phyloP scores from a whole-genome alignment of 2,113 vertebrate genomes.

The Vombatus ursinus region DNA sequence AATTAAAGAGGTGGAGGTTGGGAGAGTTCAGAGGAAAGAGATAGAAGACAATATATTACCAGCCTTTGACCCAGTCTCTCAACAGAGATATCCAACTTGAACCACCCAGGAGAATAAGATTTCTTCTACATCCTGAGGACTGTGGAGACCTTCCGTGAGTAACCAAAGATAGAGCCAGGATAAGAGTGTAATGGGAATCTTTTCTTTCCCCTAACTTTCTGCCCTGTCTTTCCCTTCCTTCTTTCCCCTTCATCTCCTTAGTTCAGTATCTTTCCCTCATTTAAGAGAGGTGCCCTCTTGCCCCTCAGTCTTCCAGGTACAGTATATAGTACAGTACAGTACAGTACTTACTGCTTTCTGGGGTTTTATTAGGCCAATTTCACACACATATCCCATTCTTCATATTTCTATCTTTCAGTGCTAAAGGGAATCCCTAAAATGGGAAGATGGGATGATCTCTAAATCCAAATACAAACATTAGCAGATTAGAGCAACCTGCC shows the following conservation, averaged over 20 bases:
- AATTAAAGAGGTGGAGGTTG: neutral
- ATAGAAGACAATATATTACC: neutral
- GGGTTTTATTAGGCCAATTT: neutral
- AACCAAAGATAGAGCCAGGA: neutral
- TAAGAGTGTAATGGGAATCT: rapidly evolving
- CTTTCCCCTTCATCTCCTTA: neutral
- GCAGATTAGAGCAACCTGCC: neutral
- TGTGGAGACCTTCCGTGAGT: neutral
- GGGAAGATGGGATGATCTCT: neutral
- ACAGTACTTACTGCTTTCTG: neutral
- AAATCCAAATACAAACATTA: neutral
- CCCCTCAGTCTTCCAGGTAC: neutral
- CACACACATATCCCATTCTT: neutral
- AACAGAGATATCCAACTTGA: neutral
- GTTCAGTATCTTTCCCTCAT: neutral
- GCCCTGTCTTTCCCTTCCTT: neutral
- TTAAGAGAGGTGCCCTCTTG: neutral
- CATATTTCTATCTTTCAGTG: neutral
- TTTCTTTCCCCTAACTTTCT: too few species aligned
- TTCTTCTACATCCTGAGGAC: neutral
- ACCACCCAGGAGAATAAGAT: neutral
- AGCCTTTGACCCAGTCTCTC: neutral
- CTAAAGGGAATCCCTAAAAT: neutral
- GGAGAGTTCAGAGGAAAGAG: neutral
- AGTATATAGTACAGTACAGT: neutral